Base-by-base conservation (phyloP, 2,888 invertebrate species). In the Tipula lateralis region DNA sequence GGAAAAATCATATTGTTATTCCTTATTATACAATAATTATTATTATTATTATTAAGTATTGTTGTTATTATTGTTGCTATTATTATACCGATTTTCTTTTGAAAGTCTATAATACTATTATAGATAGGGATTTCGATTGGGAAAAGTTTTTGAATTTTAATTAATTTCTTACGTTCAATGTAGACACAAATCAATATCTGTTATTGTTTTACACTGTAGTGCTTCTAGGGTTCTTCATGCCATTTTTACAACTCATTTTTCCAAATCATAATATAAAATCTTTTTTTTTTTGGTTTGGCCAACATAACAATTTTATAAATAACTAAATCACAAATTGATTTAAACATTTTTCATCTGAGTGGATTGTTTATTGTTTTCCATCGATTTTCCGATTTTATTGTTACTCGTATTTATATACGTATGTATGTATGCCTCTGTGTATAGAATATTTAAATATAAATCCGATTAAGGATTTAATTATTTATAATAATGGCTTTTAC, bases 311-410 rank as follows among this genome's bases (percentile, higher is more conserved):
- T 50, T 50, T 50, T 19, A 6, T 66, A 66, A 50, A 66, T 66
- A 66, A 66, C 66, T 9, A n/a, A n/a, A n/a, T 66, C 24, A 66
- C 19, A 66, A 66, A 24, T 66, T 66, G 24, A 66, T 66, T 66
- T 66, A 66, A 66, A 24, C 9, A 24, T 66, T 66, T 66, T 66
- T 66, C 66, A 24, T 66, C 24, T 66, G 66, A 66, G 66, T 66
- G 66, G 66, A 24, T 66, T 66, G 66, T 66, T 66, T 66, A 66
- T 66, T 66, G 66, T 66, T 66, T 66, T 66, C 24, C 66, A 66
- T 66, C 24, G 24, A 66, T 66, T 66, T 66, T 19, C 66, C 66
- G 2, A 24, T 19, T 66, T 66, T 12, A n/a, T 44, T 44, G 2
- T 44, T 13, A 0, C 9, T 32, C 32, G 7, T 32, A 32, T 32